phyloP scores from a whole-genome alignment of 2,797 vertebrate species.

The Glyptemys insculpta region DNA sequence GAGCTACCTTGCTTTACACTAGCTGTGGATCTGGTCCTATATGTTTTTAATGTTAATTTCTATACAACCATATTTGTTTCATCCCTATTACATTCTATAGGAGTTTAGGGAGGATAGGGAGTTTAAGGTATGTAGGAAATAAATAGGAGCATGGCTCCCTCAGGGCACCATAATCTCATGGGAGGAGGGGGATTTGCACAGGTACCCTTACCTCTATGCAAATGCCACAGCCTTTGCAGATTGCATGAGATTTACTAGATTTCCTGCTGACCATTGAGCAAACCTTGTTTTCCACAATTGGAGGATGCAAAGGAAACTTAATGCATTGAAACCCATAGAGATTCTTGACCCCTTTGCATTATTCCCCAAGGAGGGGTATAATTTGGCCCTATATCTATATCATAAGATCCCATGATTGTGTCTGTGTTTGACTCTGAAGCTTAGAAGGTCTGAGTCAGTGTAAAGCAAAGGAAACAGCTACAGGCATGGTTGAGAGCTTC shows the following conservation, averaged over 20 bases:
- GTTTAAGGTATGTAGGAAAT: background rate
- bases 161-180: background rate
- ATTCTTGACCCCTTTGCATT: background rate
- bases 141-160: background rate
- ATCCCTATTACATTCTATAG: background rate
- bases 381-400: background rate
- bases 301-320: background rate
- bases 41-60: background rate
- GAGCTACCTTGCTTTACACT: background rate
- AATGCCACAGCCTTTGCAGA: background rate
- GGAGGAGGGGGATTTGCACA: background rate
- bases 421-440: background rate
- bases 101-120: background rate
- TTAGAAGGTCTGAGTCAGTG: background rate
- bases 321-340: background rate
- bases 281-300: background rate
- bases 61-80: background rate
- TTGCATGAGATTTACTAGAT: background rate
- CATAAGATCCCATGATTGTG: background rate
- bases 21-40: background rate
- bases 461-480: background rate
- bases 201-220: background rate
- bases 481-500: background rate
- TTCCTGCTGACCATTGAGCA: fast-evolving
- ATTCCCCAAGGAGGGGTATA: background rate